A percentile compares a stretch with the other conserved stretches of the same genome.
Conservation (phyloP, 2,888 invertebrate genomes). For the Charanyca ferruginea region DNA sequence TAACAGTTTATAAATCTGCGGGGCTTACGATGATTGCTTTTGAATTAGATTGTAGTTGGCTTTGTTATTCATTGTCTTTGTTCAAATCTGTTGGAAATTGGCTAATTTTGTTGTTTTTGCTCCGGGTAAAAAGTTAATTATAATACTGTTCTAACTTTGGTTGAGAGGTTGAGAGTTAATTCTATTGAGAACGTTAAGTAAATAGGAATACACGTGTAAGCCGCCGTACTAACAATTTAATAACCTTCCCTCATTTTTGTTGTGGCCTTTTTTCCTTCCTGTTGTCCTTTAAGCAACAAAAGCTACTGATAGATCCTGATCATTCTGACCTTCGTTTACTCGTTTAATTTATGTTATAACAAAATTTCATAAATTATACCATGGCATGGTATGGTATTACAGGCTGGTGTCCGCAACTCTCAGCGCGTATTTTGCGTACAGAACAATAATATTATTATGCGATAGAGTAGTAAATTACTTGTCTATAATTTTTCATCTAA, state of each 20-base stretch:
- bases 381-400: no score
- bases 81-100: slow-evolving; percentile 25
- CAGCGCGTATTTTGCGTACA: no score
- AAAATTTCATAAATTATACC: not conserved
- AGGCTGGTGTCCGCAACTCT: no score
- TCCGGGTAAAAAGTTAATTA: not conserved
- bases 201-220: not conserved
- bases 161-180: not conserved
- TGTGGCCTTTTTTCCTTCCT: not conserved
- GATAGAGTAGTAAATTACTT: no score
- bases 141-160: not conserved
- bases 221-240: not conserved
- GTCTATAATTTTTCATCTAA: no score
- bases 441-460: no score
- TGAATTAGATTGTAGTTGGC: slow-evolving; percentile 38
- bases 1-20: slow-evolving; percentile 50
- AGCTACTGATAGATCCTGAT: not conserved
- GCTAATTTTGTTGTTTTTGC: slow-evolving; percentile 26
- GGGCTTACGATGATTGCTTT: slow-evolving; percentile 40
- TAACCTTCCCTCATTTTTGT: not conserved
- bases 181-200: not conserved
- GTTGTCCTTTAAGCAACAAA: not conserved
- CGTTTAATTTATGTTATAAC: not conserved
- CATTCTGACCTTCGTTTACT: no score
- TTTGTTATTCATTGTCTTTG: slow-evolving; percentile 31